phyloP scores from a whole-genome alignment of 2,797 vertebrate species.

The Parauchenoglanis punctatus region DNA sequence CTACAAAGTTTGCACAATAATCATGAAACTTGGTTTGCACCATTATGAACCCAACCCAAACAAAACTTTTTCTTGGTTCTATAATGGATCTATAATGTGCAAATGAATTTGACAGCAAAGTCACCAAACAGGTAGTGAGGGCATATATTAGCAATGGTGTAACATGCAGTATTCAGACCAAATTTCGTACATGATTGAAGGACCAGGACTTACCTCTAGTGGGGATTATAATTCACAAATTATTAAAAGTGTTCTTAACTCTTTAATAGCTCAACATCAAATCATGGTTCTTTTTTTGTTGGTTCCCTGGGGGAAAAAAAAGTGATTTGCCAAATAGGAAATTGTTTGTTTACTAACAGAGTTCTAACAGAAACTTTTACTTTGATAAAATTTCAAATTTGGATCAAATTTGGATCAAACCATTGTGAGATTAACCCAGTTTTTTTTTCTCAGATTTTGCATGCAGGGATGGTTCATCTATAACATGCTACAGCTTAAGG shows the following conservation, averaged over 20 bases:
- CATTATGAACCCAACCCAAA: neutral
- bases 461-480: neutral
- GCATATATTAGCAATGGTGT: neutral
- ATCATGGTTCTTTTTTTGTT: neutral
- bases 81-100: neutral
- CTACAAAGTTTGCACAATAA: neutral
- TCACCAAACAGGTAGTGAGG: neutral
- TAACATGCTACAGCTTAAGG: neutral
- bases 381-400: neutral
- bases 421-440: neutral
- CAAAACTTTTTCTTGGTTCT: neutral
- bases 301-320: neutral
- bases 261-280: neutral
- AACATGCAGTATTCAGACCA: neutral
- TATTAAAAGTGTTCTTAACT: neutral
- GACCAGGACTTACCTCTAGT: neutral
- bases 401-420: neutral
- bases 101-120: neutral
- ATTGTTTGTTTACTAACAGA: neutral
- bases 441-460: neutral
- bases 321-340: too few species aligned
- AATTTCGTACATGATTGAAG: neutral
- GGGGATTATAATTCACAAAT: neutral
- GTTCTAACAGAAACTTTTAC: neutral
- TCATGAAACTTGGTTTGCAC: neutral